Percentiles rank a stretch among this genome's conserved stretches.
Evolutionary conservation across 2,888 invertebrate species (phyloP).

Genomic region (Perizoma flavofasciatum): DNA sequence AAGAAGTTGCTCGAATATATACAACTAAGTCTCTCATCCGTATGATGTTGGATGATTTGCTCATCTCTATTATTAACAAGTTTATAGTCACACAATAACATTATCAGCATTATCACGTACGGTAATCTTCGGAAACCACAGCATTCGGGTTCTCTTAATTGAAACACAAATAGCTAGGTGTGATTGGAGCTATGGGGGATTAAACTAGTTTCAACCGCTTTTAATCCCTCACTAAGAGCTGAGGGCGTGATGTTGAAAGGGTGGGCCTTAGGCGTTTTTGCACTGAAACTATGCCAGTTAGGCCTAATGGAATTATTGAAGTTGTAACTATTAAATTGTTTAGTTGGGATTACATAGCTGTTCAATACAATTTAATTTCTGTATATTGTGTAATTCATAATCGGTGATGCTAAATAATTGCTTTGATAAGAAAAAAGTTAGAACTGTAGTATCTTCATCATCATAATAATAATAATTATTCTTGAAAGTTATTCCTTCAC

Average conservation of each 20-base stretch:
- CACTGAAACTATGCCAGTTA: slow-evolving; percentile 40
- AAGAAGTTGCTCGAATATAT: not conserved
- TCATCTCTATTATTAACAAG: slow-evolving; percentile 12
- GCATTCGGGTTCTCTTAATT: slow-evolving; percentile 66
- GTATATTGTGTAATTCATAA: not conserved
- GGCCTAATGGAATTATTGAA: slow-evolving; percentile 39
- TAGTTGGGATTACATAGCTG: slow-evolving; percentile 27
- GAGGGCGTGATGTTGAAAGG: slow-evolving; percentile 57
- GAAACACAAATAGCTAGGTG: slow-evolving; percentile 77
- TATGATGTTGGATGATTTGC: not conserved
- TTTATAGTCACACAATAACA: slow-evolving; percentile 23
- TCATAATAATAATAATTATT: no score
- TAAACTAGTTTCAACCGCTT: slow-evolving; percentile 61
- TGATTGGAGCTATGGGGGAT: slow-evolving; percentile 68
- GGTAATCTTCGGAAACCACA: slow-evolving; percentile 66
- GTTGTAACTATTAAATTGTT: slow-evolving; percentile 32
- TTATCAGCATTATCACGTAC: slow-evolving; percentile 32
- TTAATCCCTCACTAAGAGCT: slow-evolving; percentile 46
- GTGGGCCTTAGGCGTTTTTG: slow-evolving; percentile 53
- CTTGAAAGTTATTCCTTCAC: no score
- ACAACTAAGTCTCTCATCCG: no score
- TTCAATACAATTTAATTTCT: slow-evolving; percentile 10
- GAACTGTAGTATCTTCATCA: no score
- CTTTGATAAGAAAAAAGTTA: no score
- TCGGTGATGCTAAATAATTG: not conserved